Evolutionary conservation across 2,113 vertebrate genomes (phyloP).

Genomic region (Pica pica): DNA sequence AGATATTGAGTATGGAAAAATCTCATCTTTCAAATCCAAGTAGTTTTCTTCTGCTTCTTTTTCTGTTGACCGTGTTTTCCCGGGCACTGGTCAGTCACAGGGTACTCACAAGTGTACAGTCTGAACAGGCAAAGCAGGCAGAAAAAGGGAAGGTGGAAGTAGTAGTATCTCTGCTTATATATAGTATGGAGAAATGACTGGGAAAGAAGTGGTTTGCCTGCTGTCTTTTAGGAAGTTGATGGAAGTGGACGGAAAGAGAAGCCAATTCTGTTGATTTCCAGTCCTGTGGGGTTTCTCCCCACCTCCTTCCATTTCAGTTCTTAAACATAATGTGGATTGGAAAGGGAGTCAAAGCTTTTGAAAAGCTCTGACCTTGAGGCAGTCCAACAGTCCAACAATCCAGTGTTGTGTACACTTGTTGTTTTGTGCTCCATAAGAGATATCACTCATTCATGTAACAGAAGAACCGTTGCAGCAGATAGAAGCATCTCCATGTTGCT

Average conservation of each 20-base stretch:
- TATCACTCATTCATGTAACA: background rate
- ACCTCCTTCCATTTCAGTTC: background rate
- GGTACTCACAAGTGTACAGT: background rate
- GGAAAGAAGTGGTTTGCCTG: background rate
- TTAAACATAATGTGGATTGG: background rate
- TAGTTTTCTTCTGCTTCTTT: background rate
- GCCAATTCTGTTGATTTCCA: background rate
- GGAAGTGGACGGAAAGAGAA: background rate
- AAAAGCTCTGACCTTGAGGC: background rate
- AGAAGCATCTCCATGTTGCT: constrained; percentile 43
- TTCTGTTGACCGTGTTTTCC: background rate
- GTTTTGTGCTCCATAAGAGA: constrained; percentile 3
- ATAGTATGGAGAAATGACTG: background rate
- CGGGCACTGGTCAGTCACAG: background rate
- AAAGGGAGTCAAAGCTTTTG: background rate
- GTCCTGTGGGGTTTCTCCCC: background rate
- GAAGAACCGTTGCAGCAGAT: background rate
- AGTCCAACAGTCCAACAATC: background rate
- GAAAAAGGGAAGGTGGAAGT: background rate
- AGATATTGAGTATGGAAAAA: background rate
- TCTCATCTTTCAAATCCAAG: background rate
- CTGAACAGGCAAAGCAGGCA: background rate
- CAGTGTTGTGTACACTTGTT: background rate
- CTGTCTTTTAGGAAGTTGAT: background rate
- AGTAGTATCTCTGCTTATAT: background rate